phyloP scores from a whole-genome alignment of 2,113 vertebrate species.

The Ranitomeya imitator region DNA sequence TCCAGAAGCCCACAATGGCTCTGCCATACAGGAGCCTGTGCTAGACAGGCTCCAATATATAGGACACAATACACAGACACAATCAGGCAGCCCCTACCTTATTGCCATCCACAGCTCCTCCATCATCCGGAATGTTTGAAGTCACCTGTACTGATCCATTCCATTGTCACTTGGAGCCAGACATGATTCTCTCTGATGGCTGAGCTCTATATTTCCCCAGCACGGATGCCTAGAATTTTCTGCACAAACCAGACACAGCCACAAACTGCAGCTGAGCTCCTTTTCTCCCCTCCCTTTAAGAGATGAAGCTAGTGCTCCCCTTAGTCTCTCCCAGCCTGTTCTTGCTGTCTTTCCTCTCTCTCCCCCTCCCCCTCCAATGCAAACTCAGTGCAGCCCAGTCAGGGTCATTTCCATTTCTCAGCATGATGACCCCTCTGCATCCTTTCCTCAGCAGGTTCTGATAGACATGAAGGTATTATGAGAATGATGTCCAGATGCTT shows the following conservation, averaged over 20 bases:
- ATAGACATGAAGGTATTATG: constrained; percentile 46
- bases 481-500: not conserved
- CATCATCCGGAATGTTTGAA: constrained; percentile 62
- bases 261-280: constrained; percentile 78
- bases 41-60: not conserved
- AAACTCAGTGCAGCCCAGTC: constrained; percentile 57
- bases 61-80: constrained; percentile 48
- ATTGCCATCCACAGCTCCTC: constrained; percentile 71
- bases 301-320: constrained; percentile 71
- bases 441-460: constrained; percentile 54
- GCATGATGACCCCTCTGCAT: constrained; percentile 61
- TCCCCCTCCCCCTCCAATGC: constrained; percentile 66
- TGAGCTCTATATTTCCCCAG: constrained; percentile 63
- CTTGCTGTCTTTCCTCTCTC: constrained; percentile 58
- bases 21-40: not conserved
- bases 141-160: constrained; percentile 79
- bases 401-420: constrained; percentile 67
- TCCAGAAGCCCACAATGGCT: constrained; percentile 4
- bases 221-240: constrained; percentile 73
- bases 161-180: constrained; percentile 65
- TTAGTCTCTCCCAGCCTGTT: constrained; percentile 56
- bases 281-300: constrained; percentile 76
- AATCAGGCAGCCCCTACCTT: constrained; percentile 70
- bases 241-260: constrained; percentile 67
- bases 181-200: constrained; percentile 62